Evolutionary conservation across 2,797 vertebrate genomes (phyloP), one percentile per base, ranked within the genome.

Genomic region (Sibirionetta formosa): DNA sequence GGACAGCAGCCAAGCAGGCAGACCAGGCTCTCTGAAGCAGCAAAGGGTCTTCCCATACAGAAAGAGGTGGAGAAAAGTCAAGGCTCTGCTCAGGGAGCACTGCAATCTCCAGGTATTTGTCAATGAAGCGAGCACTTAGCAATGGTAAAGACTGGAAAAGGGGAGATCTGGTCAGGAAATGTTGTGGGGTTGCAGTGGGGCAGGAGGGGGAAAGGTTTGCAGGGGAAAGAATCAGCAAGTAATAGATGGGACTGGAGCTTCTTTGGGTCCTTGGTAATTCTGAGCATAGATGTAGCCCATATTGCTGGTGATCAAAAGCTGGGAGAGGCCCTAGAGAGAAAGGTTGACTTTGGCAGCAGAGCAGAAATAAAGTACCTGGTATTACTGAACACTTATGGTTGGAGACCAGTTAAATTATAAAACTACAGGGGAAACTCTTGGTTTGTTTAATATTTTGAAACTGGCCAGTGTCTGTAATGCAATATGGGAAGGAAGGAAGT

Each of bases 361-460:
- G 11, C n/a, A 44, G 57, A 68, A 92, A 68, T 85, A 29, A 87
- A 92, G 89, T 40, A 63, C 8, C n/a, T 80, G 78, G 27, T 87
- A 48, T 50, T 82, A 48, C 24, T 66, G 33, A 84, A 48, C 18
- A 42, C 5, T 78, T 57, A 31, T 0, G 16, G 18, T 4, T 82
- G 38, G 35, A 66, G 12, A 80, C 3, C 68, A 70, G 11, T 58
- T 46, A 58, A 42, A 23, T 24, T 86, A 35, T 38, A 79, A 86
- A 93, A 90, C 24, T 75, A 29, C 16, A 53, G 7, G 40, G 31
- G 51, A 44, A 88, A 36, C 18, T 77, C 46, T 48, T 51, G 24
- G 27, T 29, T 73, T 75, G 31, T 81, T 71, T 60, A 85, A 73
- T 42, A 69, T 66, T 88, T 80, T 76, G n/a, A 79, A 85, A 87